Conservation (phyloP, 37 sponge, comb jelly and placozoan species). For the Petrosia ficiformis region DNA sequence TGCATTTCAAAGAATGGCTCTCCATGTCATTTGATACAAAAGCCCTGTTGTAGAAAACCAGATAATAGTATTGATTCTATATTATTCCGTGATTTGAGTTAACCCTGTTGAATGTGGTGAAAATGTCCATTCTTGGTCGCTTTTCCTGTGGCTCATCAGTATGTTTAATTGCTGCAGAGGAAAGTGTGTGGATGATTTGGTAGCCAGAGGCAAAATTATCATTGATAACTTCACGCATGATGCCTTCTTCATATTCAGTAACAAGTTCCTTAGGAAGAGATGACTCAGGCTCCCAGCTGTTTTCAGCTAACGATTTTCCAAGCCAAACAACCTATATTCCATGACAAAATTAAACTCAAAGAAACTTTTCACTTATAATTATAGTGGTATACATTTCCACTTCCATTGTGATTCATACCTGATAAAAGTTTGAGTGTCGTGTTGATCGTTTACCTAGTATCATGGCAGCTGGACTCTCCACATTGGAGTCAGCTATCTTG, state of each 20-base stretch:
- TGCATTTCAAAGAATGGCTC: constrained; percentile 14
- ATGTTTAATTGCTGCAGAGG: neutral
- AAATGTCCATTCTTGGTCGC: neutral
- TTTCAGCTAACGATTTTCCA: neutral
- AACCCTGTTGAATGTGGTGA: neutral
- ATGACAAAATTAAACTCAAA: neutral
- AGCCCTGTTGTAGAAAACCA: neutral
- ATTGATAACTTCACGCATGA: constrained; percentile 1
- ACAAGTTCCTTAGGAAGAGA: constrained; percentile 5
- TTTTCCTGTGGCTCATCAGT: neutral
- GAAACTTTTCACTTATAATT: neutral
- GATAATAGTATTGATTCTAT: neutral
- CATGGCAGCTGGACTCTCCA: neutral
- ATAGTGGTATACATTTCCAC: neutral
- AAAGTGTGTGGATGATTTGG: constrained; percentile 17
- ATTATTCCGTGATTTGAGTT: too few species aligned
- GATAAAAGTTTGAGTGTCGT: constrained; percentile 18
- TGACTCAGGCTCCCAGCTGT: constrained; percentile 20
- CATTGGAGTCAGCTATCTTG: neutral
- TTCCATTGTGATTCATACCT: constrained; percentile 10
- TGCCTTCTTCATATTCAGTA: constrained; percentile 11
- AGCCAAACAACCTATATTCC: constrained; percentile 14
- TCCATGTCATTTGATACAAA: neutral
- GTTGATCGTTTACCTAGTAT: constrained; percentile 7
- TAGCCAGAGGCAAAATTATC: constrained; percentile 2